Conservation (phyloP, 2,797 vertebrate species). For the Syncerus caffer region DNA sequence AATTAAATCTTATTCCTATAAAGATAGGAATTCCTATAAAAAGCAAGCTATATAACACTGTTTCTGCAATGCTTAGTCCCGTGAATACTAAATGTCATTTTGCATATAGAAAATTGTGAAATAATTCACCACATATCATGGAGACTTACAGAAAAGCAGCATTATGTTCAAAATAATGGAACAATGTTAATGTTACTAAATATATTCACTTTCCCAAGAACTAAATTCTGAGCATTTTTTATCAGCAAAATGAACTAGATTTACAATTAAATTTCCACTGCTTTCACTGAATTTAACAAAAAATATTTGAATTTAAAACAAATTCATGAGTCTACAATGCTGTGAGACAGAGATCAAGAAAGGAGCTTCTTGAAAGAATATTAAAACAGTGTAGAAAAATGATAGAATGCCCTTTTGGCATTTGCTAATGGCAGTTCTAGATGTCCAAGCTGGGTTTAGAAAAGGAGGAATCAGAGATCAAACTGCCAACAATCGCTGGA, state of each 20-base stretch:
- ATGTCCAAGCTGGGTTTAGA: background rate
- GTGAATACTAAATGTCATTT: background rate
- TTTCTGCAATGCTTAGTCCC: background rate
- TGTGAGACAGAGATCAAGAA: background rate
- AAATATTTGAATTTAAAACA: background rate
- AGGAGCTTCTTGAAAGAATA: background rate
- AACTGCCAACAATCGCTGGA: background rate
- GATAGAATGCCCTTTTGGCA: background rate
- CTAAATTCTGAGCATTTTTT: background rate
- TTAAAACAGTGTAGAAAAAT: background rate
- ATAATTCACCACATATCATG: background rate
- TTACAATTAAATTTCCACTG: background rate
- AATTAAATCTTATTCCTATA: background rate
- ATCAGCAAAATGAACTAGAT: background rate
- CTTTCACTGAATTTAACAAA: background rate
- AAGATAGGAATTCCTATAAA: background rate
- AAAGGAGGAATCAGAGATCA: background rate
- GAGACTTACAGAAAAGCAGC: background rate
- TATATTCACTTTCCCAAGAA: background rate
- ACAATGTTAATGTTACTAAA: background rate
- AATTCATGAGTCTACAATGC: background rate
- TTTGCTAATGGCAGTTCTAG: background rate
- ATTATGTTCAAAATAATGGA: background rate
- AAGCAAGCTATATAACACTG: background rate
- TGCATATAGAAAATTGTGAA: slow-evolving; percentile 37